phyloP scores from a whole-genome alignment of 2,113 vertebrate genomes.

The Vanacampus margaritifer region DNA sequence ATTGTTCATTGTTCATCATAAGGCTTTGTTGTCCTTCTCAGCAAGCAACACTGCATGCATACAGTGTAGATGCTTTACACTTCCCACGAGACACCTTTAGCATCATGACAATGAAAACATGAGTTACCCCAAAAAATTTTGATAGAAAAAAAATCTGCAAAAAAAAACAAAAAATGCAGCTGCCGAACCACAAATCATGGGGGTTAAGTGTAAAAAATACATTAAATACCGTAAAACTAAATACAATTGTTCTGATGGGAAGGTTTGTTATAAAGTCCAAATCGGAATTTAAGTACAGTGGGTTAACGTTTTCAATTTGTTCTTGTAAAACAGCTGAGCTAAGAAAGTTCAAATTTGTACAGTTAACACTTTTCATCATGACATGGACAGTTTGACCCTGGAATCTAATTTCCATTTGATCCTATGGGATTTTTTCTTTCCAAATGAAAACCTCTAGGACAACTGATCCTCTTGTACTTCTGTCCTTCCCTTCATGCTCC shows the following conservation, averaged over 20 bases:
- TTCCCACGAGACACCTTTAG: background rate
- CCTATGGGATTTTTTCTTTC: background rate
- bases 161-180: no score
- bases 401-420: background rate
- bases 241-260: no score
- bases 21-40: conserved; percentile 21
- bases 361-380: background rate
- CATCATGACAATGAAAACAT: no score
- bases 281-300: background rate
- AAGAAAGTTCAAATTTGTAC: background rate
- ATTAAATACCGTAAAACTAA: no score
- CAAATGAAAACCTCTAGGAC: background rate
- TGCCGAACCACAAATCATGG: no score
- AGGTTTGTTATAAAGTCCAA: no score
- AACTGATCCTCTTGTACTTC: background rate
- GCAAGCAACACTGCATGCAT: background rate
- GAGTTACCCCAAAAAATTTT: no score
- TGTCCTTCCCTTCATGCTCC: background rate
- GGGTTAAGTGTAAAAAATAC: no score
- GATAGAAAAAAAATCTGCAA: no score
- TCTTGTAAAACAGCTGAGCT: background rate
- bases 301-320: background rate
- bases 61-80: background rate
- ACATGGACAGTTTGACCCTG: background rate
- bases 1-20: conserved; percentile 44